phyloP scores from a whole-genome alignment of 2,113 vertebrate genomes.

The Platycercus adscitus region DNA sequence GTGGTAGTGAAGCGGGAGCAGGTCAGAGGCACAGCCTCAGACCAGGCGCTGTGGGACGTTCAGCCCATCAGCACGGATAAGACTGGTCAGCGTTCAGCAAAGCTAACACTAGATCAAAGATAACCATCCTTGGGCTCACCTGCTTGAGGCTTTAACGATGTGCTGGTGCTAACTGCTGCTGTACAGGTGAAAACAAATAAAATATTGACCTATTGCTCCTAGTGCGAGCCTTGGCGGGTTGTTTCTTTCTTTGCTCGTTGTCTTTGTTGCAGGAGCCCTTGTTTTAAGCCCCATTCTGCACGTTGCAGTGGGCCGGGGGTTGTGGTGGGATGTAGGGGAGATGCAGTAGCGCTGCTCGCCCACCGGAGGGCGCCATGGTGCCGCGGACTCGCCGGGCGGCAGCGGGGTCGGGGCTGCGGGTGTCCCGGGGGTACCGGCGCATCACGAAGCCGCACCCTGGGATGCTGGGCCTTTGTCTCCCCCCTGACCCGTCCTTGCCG shows the following conservation, averaged over 20 bases:
- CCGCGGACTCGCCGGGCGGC: neutral
- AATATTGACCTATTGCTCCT: accelerated
- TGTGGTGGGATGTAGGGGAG: accelerated
- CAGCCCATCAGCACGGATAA: accelerated
- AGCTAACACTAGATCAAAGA: accelerated
- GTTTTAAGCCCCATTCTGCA: neutral
- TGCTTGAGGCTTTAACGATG: neutral
- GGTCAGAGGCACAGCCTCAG: neutral
- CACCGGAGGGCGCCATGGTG: neutral
- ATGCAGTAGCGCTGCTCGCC: neutral
- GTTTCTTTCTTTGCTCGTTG: too few relatives aligned
- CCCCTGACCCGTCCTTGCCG: neutral
- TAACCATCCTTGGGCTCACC: neutral
- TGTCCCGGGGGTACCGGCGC: neutral
- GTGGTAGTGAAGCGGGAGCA: accelerated
- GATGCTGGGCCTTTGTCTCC: neutral
- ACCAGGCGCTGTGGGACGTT: accelerated
- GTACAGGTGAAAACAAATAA: neutral
- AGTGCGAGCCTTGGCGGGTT: neutral
- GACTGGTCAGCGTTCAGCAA: neutral
- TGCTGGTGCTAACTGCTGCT: neutral
- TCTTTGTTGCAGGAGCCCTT: neutral
- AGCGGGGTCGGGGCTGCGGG: neutral
- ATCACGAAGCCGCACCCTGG: neutral
- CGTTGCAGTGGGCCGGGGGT: neutral